A percentile compares a stretch with the other conserved stretches of the same genome.
Conservation (phyloP, 1,140 invertebrate species). For the Cydia fagiglandana region DNA sequence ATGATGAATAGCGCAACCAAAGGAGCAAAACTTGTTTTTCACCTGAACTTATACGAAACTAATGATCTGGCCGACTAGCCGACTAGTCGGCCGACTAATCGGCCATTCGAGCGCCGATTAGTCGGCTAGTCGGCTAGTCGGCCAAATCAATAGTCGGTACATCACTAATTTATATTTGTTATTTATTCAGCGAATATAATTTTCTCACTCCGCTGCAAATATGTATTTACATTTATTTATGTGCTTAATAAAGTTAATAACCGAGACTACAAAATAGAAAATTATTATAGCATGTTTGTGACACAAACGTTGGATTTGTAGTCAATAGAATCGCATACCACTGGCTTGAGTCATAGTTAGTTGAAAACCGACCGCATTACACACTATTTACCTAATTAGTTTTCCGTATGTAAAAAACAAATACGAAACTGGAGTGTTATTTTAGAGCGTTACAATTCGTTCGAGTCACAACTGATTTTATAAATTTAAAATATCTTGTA, state of each 20-base stretch:
- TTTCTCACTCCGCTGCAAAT: background rate
- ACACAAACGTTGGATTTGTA: background rate
- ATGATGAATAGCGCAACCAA: too few relatives aligned
- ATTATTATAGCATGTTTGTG: background rate
- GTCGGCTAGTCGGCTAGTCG: too few relatives aligned
- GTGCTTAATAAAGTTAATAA: background rate
- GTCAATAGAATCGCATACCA: conserved; percentile 8
- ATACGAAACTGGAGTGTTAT: background rate
- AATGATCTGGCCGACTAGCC: too few relatives aligned
- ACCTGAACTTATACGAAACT: too few relatives aligned
- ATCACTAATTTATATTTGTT: too few relatives aligned
- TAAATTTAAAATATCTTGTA: background rate
- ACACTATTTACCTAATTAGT: background rate
- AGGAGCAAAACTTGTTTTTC: too few relatives aligned
- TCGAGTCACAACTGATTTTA: background rate
- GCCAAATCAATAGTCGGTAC: too few relatives aligned
- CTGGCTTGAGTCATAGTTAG: background rate
- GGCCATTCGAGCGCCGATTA: too few relatives aligned
- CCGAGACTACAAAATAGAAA: background rate
- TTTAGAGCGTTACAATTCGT: background rate
- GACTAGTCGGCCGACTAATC: too few relatives aligned
- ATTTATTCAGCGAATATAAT: background rate
- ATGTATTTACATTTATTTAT: background rate
- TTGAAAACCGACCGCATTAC: background rate
- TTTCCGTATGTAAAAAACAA: background rate